Base-by-base conservation (phyloP, 64 coral and sea anemone species). In the Cladopsammia gracilis region DNA sequence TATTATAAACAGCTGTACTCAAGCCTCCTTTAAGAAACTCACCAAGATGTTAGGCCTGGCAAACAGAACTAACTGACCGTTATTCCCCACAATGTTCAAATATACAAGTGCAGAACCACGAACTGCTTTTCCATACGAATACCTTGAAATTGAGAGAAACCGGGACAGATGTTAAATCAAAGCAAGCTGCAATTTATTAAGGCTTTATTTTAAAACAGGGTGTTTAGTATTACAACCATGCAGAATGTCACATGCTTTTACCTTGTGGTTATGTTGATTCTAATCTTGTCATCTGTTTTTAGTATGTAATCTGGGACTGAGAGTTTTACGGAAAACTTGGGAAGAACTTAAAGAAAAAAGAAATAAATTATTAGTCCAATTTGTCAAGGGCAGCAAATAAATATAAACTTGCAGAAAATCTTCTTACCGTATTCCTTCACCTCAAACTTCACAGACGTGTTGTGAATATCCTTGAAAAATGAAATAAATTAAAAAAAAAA, bases 401-500 rank as follows among this genome's bases (percentile, higher is more conserved):
- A 48, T 54, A 3, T 34, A 70, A 15, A n/a, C 26, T 6, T 1
- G 74, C 11, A 26, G 26, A 62, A 8, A 12, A 82, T 34, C 9
- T 26, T 80, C 97, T 67, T 82, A 98, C 97, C 93, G 48, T 98
- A 98, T 82, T 96, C 97, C 44, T 83, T 92, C 15, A 98, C 97
- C 79, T 98, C 97, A 46, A 98, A 98, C 60, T 90, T 8, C 5
- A 82, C 89, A 25, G 97, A 96, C 10, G 97, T 92, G 61, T 98
- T 95, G 25, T 93, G 82, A 25, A 93, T 66, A 71, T 83, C 45
- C 97, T 98, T 57, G 0, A 62, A 88, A 76, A 24, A 74, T 66
- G 84, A 77, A 77, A 76, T 54, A 11, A 11, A 11, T 8, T 53
- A 53, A 53, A 53, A 54, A 54, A 54, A 1, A 54, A 54, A 54